Evolutionary conservation across 2,797 vertebrate genomes (phyloP).

Genomic region (Pangasius macronema): DNA sequence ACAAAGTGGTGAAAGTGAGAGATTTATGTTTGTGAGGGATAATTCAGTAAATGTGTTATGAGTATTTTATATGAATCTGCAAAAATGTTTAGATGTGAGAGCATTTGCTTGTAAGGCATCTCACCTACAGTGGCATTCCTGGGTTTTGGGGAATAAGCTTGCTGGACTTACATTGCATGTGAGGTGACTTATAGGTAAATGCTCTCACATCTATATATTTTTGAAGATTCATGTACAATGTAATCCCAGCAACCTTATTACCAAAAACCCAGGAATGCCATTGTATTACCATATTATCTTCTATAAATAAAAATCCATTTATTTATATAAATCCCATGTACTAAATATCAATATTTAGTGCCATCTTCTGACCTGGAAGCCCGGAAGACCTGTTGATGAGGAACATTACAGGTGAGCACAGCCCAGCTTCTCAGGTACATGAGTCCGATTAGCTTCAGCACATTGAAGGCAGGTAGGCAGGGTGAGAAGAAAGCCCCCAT

Average conservation of each 20-base stretch:
- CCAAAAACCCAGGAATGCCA: background rate
- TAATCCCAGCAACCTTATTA: background rate
- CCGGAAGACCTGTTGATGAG: slow-evolving; percentile 95
- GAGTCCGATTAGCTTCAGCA: slow-evolving; percentile 91
- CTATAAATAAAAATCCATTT: background rate
- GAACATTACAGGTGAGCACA: slow-evolving; percentile 95
- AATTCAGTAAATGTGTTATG: background rate
- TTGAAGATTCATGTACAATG: background rate
- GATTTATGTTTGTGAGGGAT: background rate
- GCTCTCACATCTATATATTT: background rate
- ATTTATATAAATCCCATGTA: background rate
- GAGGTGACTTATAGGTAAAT: background rate
- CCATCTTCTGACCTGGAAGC: slow-evolving; percentile 85
- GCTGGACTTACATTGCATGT: background rate
- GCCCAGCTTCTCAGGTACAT: slow-evolving; percentile 99
- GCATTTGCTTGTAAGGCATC: background rate
- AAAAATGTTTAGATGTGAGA: background rate
- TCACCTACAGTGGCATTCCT: background rate
- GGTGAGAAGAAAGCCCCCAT: slow-evolving; percentile 99
- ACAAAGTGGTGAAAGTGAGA: background rate
- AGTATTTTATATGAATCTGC: background rate
- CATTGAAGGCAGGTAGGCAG: slow-evolving; percentile 94
- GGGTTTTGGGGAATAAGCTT: background rate
- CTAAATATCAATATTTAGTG: background rate
- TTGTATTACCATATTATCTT: background rate